These are phyloP conservation scores for Lithophane ornitopus DNA, from an alignment of 2,888 invertebrate species.

Conservation along the genomic window DNA sequence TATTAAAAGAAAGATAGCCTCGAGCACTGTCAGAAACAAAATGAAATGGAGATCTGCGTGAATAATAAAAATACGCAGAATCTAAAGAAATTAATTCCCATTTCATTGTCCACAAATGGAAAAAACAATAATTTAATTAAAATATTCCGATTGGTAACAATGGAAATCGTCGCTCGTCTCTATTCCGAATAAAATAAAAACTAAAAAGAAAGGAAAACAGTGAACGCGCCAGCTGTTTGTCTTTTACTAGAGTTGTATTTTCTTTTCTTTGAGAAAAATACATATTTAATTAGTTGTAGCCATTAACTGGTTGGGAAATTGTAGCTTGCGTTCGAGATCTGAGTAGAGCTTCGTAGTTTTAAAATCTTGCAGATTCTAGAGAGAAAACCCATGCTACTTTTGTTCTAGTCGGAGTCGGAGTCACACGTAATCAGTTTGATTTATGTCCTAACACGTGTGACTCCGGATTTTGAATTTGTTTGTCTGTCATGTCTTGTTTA, in stretches of 20 bases:
- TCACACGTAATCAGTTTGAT: too few species aligned
- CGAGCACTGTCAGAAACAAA: neutral
- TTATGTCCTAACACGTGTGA: too few species aligned
- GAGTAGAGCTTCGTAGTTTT: neutral
- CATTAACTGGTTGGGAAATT: conserved; percentile 3
- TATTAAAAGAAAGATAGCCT: too few species aligned
- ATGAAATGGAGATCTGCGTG: neutral
- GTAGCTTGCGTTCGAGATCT: neutral
- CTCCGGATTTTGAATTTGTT: too few species aligned
- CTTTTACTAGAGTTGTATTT: conserved; percentile 23
- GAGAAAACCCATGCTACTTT: neutral
- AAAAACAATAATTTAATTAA: conserved; percentile 53
- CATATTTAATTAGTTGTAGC: conserved; percentile 21
- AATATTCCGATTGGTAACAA: conserved; percentile 51
- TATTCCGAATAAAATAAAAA: conserved; percentile 37
- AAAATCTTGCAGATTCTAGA: neutral
- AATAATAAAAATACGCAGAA: conserved; percentile 3
- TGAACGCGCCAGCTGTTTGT: conserved; percentile 36
- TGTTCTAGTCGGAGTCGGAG: too few species aligned
- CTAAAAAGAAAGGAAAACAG: conserved; percentile 20
- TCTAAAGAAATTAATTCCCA: conserved; percentile 13
- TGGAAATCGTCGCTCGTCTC: conserved; percentile 37
- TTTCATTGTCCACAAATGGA: conserved; percentile 26
- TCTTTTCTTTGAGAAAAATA: conserved; percentile 28
- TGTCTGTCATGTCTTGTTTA: too few species aligned